These are phyloP conservation scores for Bucorvus abyssinicus DNA, from an alignment of 2,797 vertebrate species.

Conservation along the genomic window DNA sequence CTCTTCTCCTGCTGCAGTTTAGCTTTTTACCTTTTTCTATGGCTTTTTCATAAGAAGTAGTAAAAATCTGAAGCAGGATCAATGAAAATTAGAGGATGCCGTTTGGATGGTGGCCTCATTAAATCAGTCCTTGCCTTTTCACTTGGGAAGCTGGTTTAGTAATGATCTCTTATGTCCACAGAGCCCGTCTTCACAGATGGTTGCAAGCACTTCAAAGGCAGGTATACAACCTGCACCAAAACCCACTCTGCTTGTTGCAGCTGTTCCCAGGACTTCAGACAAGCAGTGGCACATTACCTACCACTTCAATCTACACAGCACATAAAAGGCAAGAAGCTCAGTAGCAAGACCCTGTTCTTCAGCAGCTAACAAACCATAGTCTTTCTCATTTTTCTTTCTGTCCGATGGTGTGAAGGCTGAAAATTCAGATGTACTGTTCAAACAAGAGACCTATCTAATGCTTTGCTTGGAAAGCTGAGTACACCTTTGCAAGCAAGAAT, in stretches of 20 bases:
- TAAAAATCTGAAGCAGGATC: slow-evolving; percentile 15
- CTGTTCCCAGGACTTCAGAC: slow-evolving; percentile 41
- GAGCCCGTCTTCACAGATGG: slow-evolving; percentile 46
- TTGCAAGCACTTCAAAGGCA: slow-evolving; percentile 48
- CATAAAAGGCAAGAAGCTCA: slow-evolving; percentile 40
- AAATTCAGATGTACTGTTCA: background rate
- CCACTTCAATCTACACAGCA: slow-evolving; percentile 8
- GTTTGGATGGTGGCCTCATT: slow-evolving; percentile 45
- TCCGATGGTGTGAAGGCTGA: background rate
- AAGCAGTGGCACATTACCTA: slow-evolving; percentile 28
- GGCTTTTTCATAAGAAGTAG: slow-evolving; percentile 40
- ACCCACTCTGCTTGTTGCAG: slow-evolving; percentile 34
- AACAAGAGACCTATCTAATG: background rate
- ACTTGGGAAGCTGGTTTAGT: slow-evolving; percentile 32
- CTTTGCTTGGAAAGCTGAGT: background rate
- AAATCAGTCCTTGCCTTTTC: slow-evolving; percentile 48
- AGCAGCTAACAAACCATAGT: background rate
- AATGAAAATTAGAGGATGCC: slow-evolving; percentile 20
- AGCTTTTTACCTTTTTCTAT: slow-evolving; percentile 37
- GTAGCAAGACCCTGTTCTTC: slow-evolving; percentile 2
- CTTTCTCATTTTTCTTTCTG: background rate
- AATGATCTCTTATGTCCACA: slow-evolving; percentile 41
- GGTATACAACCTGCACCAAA: slow-evolving; percentile 37
- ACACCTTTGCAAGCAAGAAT: background rate
- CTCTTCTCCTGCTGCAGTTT: slow-evolving; percentile 25